Conservation (phyloP, 2,113 vertebrate species). For the Tachysurus fulvidraco region DNA sequence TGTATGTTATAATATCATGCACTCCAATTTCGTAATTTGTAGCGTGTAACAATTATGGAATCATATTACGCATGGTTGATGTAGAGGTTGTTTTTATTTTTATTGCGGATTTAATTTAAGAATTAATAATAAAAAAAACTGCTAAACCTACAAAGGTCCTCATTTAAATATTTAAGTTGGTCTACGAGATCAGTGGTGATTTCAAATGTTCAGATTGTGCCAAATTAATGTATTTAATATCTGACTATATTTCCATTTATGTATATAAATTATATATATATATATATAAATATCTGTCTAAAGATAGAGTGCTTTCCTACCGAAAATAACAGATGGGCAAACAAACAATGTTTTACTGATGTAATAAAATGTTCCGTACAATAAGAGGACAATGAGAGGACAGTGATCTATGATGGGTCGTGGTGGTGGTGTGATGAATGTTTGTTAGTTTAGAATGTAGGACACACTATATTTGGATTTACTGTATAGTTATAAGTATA, state of each 20-base stretch:
- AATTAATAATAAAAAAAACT: not conserved
- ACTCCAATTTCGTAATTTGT: not conserved
- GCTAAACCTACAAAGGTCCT: no score
- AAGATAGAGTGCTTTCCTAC: not conserved
- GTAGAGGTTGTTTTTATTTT: not conserved
- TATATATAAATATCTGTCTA: no score
- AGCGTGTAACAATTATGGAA: not conserved
- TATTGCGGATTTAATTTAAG: not conserved
- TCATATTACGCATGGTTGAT: not conserved
- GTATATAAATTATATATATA: no score
- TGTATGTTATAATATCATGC: not conserved
- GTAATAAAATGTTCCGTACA: slow-evolving; percentile 18
- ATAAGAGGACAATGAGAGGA: not conserved
- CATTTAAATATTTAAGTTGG: no score
- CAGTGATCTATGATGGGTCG: slow-evolving; percentile 45
- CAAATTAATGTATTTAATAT: no score
- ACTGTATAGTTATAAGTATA: not conserved
- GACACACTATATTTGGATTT: slow-evolving; percentile 27
- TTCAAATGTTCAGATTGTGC: no score
- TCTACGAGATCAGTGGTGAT: no score
- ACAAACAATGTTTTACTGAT: not conserved
- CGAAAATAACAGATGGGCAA: not conserved
- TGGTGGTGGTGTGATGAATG: slow-evolving; percentile 51
- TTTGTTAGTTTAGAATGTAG: slow-evolving; percentile 44
- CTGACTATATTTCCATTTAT: no score